These are phyloP conservation scores for Psylliodes chrysocephalus DNA, from an alignment of 2,888 invertebrate genomes.

Conservation along the genomic window DNA sequence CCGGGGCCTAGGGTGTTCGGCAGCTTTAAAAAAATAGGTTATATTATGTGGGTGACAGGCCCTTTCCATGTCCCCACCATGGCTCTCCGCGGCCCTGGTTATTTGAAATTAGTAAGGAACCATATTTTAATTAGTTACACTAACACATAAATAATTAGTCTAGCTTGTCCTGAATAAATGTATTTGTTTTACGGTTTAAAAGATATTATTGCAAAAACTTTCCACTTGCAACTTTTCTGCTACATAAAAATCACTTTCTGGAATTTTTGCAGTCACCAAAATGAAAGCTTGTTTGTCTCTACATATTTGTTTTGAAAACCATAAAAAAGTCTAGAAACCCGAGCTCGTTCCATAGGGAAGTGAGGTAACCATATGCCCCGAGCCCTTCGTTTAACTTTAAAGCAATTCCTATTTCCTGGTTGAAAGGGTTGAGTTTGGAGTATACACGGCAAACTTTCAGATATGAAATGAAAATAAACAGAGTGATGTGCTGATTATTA, in stretches of 20 bases:
- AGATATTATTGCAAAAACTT: no score
- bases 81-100: no score
- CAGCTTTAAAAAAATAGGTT: no score
- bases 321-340: constrained; percentile 10
- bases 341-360: constrained; percentile 4
- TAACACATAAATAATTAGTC: no score
- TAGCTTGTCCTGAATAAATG: no score
- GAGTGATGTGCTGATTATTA: constrained; percentile 3
- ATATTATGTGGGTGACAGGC: no score
- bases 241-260: constrained; percentile 7
- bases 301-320: constrained; percentile 18
- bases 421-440: constrained; percentile 28
- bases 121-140: no score
- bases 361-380: constrained; percentile 22
- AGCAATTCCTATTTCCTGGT: constrained; percentile 30
- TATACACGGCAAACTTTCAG: constrained; percentile 9
- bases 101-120: no score
- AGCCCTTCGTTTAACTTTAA: constrained; percentile 35
- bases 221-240: no score
- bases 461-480: constrained; percentile 20
- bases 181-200: no score
- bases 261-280: constrained; percentile 17
- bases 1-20: no score
- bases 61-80: no score
- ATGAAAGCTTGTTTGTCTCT: constrained; percentile 14